These are phyloP conservation scores for Congeria kusceri DNA, from an alignment of 2,888 invertebrate genomes.

Conservation along the genomic window DNA sequence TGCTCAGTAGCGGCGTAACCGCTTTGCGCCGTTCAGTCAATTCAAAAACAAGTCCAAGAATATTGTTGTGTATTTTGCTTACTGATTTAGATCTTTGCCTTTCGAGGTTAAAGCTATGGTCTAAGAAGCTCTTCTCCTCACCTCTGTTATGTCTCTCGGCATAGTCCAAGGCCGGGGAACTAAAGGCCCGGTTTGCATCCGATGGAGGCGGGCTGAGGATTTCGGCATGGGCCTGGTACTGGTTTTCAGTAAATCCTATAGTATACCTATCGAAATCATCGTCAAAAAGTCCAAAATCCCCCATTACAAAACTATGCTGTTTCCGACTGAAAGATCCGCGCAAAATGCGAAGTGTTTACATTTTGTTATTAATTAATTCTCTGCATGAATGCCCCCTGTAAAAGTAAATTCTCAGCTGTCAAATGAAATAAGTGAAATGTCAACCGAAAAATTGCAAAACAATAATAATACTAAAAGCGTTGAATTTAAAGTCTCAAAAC, in stretches of 20 bases:
- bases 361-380: no score
- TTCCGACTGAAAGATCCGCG: neutral
- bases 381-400: no score
- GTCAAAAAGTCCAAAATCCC: neutral
- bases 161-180: slow-evolving; percentile 42
- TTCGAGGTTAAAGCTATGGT: slow-evolving; percentile 37
- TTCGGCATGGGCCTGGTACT: slow-evolving; percentile 28
- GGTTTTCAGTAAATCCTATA: slow-evolving; percentile 62
- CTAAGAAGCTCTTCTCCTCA: slow-evolving; percentile 33
- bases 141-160: slow-evolving; percentile 57
- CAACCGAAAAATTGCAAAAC: no score
- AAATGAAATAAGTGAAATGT: no score
- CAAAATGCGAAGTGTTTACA: no score
- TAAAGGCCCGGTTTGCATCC: slow-evolving; percentile 33
- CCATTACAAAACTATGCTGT: neutral
- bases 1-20: slow-evolving; percentile 21
- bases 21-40: slow-evolving; percentile 50
- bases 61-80: slow-evolving; percentile 46
- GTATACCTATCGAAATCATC: slow-evolving; percentile 42
- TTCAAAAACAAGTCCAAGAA: slow-evolving; percentile 54
- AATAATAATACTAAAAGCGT: no score
- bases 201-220: slow-evolving; percentile 41
- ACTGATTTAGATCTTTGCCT: slow-evolving; percentile 38
- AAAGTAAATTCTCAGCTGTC: no score
- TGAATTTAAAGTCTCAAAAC: no score